Conservation (phyloP, 2,888 invertebrate species). For the Diabrotica balteata region DNA sequence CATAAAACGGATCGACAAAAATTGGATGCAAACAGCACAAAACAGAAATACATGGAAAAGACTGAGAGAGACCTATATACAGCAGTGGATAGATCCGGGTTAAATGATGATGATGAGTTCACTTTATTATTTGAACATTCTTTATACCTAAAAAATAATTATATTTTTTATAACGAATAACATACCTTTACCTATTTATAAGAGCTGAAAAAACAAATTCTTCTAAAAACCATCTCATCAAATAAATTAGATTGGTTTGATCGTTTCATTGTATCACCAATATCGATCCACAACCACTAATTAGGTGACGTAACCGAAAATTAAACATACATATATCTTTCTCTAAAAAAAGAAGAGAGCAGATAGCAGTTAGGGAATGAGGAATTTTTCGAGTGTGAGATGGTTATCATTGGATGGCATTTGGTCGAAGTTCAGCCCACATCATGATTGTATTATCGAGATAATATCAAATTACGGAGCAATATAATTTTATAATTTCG, state of each 20-base stretch:
- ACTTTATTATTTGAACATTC: too few relatives aligned
- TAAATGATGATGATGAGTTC: too few relatives aligned
- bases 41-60: too few relatives aligned
- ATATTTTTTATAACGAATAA: neutral
- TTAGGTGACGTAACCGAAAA: slow-evolving; percentile 15
- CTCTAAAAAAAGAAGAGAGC: slow-evolving; percentile 2
- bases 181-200: too few relatives aligned
- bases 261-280: slow-evolving; percentile 1
- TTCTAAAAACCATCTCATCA: neutral
- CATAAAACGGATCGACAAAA: too few relatives aligned
- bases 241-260: slow-evolving; percentile 4
- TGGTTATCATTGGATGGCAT: slow-evolving; percentile 17
- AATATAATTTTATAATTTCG: slow-evolving; percentile 52
- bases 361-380: slow-evolving; percentile 16
- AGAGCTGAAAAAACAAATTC: too few relatives aligned
- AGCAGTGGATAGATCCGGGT: too few relatives aligned
- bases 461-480: slow-evolving; percentile 53
- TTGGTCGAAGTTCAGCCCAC: slow-evolving; percentile 17
- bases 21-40: too few relatives aligned
- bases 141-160: neutral
- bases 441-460: slow-evolving; percentile 45
- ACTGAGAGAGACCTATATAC: too few relatives aligned
- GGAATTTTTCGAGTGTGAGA: slow-evolving; percentile 20
- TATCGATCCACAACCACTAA: slow-evolving; percentile 10
- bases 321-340: slow-evolving; percentile 14